These are phyloP conservation scores for Drosophila dunni DNA, from an alignment of 1,140 invertebrate species.

Conservation along the genomic window DNA sequence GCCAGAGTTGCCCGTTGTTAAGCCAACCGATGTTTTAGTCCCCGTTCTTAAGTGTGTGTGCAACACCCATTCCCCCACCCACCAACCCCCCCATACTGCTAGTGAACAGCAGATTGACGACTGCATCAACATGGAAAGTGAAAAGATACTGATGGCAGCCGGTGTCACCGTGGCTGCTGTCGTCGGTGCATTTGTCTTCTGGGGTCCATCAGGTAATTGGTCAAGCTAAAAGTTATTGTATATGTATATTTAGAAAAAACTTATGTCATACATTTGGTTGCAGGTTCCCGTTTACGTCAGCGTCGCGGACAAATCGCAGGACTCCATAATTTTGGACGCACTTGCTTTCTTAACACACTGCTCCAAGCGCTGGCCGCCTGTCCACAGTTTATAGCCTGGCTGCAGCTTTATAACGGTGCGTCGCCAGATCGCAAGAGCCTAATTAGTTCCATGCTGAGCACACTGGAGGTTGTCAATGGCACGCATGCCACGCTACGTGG, in stretches of 20 bases:
- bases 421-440: constrained; percentile 87
- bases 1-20: constrained; percentile 11
- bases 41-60: constrained; percentile 7
- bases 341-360: constrained; percentile 94
- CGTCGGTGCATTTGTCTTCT: constrained; percentile 91
- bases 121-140: constrained; percentile 71
- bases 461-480: constrained; percentile 91
- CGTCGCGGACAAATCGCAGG: constrained; percentile 90
- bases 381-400: constrained; percentile 92
- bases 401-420: constrained; percentile 87
- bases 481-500: constrained; percentile 89
- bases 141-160: constrained; percentile 87
- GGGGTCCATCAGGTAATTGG: constrained; percentile 88
- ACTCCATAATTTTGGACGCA: constrained; percentile 93
- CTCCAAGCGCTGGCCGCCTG: constrained; percentile 92
- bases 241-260: not conserved
- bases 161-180: constrained; percentile 90
- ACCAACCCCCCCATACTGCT: not conserved
- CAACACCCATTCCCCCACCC: not conserved
- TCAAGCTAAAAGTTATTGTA: no score
- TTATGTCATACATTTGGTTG: not conserved
- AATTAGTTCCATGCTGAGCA: constrained; percentile 87
- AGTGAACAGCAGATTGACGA: not conserved
- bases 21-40: constrained; percentile 43
- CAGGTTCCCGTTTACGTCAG: constrained; percentile 86